Conservation (phyloP, 2,888 invertebrate species). For the Rhagophthalmus giganteus region DNA sequence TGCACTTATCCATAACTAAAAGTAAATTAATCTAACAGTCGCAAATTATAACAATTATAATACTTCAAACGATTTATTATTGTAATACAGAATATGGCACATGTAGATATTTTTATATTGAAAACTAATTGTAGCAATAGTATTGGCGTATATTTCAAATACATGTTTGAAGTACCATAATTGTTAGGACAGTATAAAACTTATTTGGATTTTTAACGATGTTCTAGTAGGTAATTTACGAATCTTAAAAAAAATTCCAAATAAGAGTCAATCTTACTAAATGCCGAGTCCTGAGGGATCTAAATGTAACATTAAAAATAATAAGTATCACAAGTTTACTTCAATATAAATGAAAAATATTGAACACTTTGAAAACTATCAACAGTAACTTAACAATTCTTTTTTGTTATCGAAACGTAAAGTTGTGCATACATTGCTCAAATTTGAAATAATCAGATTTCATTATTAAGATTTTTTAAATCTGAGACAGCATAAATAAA, state of each 20-base stretch:
- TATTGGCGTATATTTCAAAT: slow-evolving; percentile 22
- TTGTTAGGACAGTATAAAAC: slow-evolving; percentile 13
- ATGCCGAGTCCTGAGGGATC: slow-evolving; percentile 52
- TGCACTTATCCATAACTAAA: slow-evolving; percentile 55
- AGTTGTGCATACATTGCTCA: not conserved
- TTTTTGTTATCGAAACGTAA: slow-evolving; percentile 8
- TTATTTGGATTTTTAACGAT: slow-evolving; percentile 15
- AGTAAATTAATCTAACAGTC: slow-evolving; percentile 53
- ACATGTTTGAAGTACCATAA: slow-evolving; percentile 25
- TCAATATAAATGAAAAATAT: slow-evolving; percentile 49
- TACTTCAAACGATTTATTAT: slow-evolving; percentile 35
- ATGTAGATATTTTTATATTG: slow-evolving; percentile 29
- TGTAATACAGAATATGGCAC: slow-evolving; percentile 34
- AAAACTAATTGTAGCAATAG: slow-evolving; percentile 28
- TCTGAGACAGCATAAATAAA: too few relatives aligned
- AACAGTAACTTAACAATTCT: slow-evolving; percentile 25
- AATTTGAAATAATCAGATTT: slow-evolving; percentile 6
- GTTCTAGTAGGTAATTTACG: too few relatives aligned
- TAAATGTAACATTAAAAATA: slow-evolving; percentile 52
- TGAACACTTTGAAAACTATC: slow-evolving; percentile 42
- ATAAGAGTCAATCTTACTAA: slow-evolving; percentile 37
- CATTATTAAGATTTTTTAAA: slow-evolving; percentile 1
- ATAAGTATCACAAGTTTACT: slow-evolving; percentile 57
- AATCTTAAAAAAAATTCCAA: slow-evolving; percentile 23
- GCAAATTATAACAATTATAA: slow-evolving; percentile 37